A percentile compares a stretch with the other conserved stretches of the same genome.
phyloP scores from a whole-genome alignment of 2,888 invertebrate species.

The Microctonus brassicae region DNA sequence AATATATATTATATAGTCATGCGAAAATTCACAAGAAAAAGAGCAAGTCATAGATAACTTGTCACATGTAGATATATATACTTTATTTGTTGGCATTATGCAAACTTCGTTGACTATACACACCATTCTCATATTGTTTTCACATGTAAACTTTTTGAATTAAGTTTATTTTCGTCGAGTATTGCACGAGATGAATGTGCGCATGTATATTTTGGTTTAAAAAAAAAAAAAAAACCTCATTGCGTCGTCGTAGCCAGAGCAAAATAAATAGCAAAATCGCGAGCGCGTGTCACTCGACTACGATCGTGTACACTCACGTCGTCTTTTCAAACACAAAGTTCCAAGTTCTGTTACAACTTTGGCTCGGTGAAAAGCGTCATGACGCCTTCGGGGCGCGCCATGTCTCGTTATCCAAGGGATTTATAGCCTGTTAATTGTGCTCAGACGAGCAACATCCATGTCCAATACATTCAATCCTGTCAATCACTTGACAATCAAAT shows the following conservation, averaged over 20 bases:
- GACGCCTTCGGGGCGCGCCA: slow-evolving; percentile 69
- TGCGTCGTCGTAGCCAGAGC: slow-evolving; percentile 36
- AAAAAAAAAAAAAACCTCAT: slow-evolving; percentile 41
- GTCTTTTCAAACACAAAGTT: slow-evolving; percentile 42
- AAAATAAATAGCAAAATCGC: slow-evolving; percentile 40
- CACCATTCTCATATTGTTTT: slow-evolving; percentile 61
- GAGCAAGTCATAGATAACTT: background rate
- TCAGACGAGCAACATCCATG: slow-evolving; percentile 62
- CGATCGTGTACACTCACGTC: slow-evolving; percentile 18
- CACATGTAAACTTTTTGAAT: slow-evolving; percentile 63
- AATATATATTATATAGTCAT: too few relatives aligned
- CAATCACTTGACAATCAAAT: slow-evolving; percentile 16
- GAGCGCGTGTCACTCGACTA: slow-evolving; percentile 41
- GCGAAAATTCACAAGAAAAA: background rate
- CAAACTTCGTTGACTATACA: slow-evolving; percentile 6
- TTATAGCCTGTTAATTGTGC: slow-evolving; percentile 68
- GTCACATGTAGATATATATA: too few relatives aligned
- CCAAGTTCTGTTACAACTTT: slow-evolving; percentile 40
- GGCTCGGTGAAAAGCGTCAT: slow-evolving; percentile 55
- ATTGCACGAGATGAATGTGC: slow-evolving; percentile 62
- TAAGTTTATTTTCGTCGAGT: slow-evolving; percentile 66
- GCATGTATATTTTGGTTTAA: slow-evolving; percentile 57
- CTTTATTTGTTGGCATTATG: slow-evolving; percentile 21
- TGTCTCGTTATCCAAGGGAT: slow-evolving; percentile 66
- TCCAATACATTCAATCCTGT: slow-evolving; percentile 26